Evolutionary conservation across 2,888 invertebrate species (phyloP), one percentile per base, ranked within the genome.

Genomic region (Drosophila neutralis): DNA sequence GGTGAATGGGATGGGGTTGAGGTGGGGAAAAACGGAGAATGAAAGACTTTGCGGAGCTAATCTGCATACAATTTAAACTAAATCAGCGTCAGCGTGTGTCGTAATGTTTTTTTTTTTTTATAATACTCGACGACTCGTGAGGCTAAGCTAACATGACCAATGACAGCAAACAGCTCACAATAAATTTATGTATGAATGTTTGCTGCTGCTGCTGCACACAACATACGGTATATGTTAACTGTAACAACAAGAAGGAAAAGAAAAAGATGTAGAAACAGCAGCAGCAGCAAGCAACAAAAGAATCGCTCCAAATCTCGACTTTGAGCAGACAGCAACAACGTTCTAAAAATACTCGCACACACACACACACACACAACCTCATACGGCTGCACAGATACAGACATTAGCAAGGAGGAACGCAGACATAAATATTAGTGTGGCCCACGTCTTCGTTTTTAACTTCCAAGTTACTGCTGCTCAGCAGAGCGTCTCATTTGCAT

Each of bases 191-290:
- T 67, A 60, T 38, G 2, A 36, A 27, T 56, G 27, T n/a, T 27
- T 38, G 36, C 29, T n/a, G 29, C n/a, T 31, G 51, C 29, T 31
- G 51, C n/a, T 27, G 29, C 51, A 49, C 49, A 49, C 85, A 84
- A 68, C 75, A 80, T 77, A 82, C 87, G 84, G 87, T 87, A 87
- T 82, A 83, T 84, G 72, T 87, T 87, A 80, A 85, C 87, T 74
- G 82, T 85, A 85, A 80, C 82, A 73, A 52, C 66, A 59, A 51
- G 53, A 68, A 15, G 35, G 24, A 38, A 59, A 63, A 64, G 62
- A 62, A 77, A 29, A 53, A 60, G 45, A 56, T 2, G 38, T n/a
- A 38, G 27, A 27, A 27, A 56, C 36, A 38, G 54, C 54, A 56
- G 38, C 35, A 54, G 24, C 18, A 24, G 24, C 36, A 71, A 38